A percentile compares a stretch with the other conserved stretches of the same genome.
Conservation (phyloP, 2,888 invertebrate species). For the Caenorhabditis sp. region DNA sequence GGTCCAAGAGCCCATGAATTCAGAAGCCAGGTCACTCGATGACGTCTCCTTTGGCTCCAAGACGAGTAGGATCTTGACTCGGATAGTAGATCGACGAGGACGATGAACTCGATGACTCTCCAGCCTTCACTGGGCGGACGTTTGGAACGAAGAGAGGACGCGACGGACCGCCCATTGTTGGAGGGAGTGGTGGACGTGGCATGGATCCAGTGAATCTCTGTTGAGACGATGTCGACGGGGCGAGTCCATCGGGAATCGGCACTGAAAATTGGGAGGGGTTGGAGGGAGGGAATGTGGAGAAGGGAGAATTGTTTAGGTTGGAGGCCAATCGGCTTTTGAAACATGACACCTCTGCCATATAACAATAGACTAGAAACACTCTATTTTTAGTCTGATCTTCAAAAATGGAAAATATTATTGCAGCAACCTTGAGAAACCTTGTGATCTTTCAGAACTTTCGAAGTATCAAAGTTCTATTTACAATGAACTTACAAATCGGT, state of each 20-base stretch:
- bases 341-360: conserved; percentile 37
- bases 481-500: conserved; percentile 70
- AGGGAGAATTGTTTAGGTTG: conserved; percentile 13
- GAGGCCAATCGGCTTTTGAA: conserved; percentile 45
- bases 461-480: background rate
- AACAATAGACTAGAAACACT: conserved; percentile 41
- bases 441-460: background rate
- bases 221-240: conserved; percentile 71
- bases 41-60: conserved; percentile 83
- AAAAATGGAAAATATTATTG: too few species aligned
- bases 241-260: conserved; percentile 72
- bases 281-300: conserved; percentile 4
- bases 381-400: background rate
- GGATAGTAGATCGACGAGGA: conserved; percentile 89
- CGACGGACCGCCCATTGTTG: conserved; percentile 84
- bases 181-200: conserved; percentile 85
- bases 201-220: conserved; percentile 84
- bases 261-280: conserved; percentile 42
- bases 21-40: conserved; percentile 59
- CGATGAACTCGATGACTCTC: conserved; percentile 38
- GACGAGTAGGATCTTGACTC: conserved; percentile 93
- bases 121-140: conserved; percentile 57
- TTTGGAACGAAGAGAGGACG: conserved; percentile 67
- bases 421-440: conserved; percentile 1
- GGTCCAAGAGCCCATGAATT: background rate